A percentile compares a stretch with the other conserved stretches of the same genome.
Conservation (phyloP, 2,888 invertebrate genomes). For the Zaprionus obscuricornis region DNA sequence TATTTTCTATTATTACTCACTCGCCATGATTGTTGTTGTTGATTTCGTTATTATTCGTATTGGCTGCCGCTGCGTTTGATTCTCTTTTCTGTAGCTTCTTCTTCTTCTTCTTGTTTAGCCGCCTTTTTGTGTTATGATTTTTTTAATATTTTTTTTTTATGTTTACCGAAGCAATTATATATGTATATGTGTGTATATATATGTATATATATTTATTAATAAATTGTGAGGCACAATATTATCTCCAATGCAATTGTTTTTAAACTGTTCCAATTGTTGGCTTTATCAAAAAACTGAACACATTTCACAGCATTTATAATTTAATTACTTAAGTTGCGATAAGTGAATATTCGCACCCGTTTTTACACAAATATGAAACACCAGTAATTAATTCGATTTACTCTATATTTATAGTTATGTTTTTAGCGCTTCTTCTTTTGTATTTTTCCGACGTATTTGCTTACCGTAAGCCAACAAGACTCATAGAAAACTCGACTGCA, state of each 20-base stretch:
- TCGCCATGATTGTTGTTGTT: slow-evolving; percentile 71
- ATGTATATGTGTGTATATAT: neutral
- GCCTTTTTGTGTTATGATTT: slow-evolving; percentile 25
- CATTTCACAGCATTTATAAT: slow-evolving; percentile 57
- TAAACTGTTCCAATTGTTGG: slow-evolving; percentile 36
- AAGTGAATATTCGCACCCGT: slow-evolving; percentile 3
- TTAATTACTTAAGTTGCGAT: slow-evolving; percentile 1
- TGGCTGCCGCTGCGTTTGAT: slow-evolving; percentile 28
- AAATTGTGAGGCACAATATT: slow-evolving; percentile 31
- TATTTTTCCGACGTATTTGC: slow-evolving; percentile 8
- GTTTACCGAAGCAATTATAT: slow-evolving; percentile 25
- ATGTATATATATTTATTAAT: slow-evolving; percentile 25
- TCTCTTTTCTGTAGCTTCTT: slow-evolving; percentile 20
- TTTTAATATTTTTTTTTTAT: too few relatives aligned
- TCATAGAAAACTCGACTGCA: slow-evolving; percentile 43
- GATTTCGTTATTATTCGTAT: slow-evolving; percentile 37
- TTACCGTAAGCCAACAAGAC: slow-evolving; percentile 27
- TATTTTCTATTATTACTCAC: slow-evolving; percentile 71
- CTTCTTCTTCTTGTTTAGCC: slow-evolving; percentile 36
- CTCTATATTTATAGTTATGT: slow-evolving; percentile 2
- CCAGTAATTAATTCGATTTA: slow-evolving; percentile 3
- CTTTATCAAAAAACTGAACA: slow-evolving; percentile 55
- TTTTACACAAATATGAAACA: slow-evolving; percentile 16
- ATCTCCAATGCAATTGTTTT: slow-evolving; percentile 42
- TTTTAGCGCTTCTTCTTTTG: slow-evolving; percentile 14